Evolutionary conservation across 2,113 vertebrate genomes (phyloP).

Genomic region (Aspidoscelis tigris): DNA sequence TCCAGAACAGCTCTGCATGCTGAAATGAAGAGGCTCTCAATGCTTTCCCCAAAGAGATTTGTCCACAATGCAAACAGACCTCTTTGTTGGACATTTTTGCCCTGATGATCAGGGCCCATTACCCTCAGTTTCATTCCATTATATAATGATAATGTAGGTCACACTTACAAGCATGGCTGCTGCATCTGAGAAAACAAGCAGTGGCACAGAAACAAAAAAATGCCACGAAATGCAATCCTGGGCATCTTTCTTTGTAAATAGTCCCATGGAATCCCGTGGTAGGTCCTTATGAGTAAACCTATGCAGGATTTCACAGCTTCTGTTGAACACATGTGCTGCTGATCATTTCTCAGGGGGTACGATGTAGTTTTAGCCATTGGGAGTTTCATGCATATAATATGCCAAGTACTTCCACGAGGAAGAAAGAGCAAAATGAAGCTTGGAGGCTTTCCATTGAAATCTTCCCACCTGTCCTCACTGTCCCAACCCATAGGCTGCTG

Average conservation of each 20-base stretch:
- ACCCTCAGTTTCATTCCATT: conserved; percentile 70
- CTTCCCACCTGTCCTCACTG: too few species aligned
- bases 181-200: conserved; percentile 35
- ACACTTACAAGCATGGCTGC: conserved; percentile 31
- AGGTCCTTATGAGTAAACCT: background rate
- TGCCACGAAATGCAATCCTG: background rate
- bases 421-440: too few species aligned
- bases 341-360: background rate
- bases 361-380: background rate
- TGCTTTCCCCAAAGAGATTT: conserved; percentile 47
- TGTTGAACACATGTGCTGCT: background rate
- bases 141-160: conserved; percentile 62
- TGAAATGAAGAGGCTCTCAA: conserved; percentile 57
- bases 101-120: conserved; percentile 61
- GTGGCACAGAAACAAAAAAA: background rate
- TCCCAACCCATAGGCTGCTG: too few species aligned
- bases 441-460: too few species aligned
- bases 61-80: conserved; percentile 51
- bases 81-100: conserved; percentile 47
- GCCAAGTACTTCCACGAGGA: too few species aligned
- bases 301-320: background rate
- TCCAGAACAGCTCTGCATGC: conserved; percentile 63
- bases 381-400: background rate
- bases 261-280: background rate
- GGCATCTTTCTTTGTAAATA: background rate